Base-by-base conservation (phyloP, 2,797 vertebrate species). In the Rhabdophis nuchalis region DNA sequence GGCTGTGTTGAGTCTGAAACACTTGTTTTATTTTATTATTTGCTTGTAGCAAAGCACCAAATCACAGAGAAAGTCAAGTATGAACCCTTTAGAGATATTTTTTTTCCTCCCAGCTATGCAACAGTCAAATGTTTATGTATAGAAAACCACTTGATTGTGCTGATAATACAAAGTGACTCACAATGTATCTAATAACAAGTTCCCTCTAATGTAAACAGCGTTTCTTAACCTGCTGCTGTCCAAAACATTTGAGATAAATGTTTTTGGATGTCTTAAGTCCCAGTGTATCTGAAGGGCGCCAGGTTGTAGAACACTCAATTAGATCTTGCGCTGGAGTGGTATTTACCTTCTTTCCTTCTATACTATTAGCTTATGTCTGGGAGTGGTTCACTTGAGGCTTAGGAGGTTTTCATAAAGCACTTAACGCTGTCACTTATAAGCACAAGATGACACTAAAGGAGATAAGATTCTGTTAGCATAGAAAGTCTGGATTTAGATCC, bases 401-500 rank as follows among this genome's bases (percentile, higher is more conserved):
- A 89, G 36, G 91, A 92, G n/a, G 25, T 36, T 86, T 11, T 91
- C 57, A 46, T 56, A 91, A 82, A 91, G 92, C 68, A 91, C 89
- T 25, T 93, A 92, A 90, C 18, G 5, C 60, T 77, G 64, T 41
- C 57, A 90, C 85, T 53, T 53, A 23, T 90, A 57, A 18, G 50
- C 91, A 52, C 68, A 29, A 50, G 86, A 90, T 82, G 91, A 23
- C 32, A 92, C 82, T 64, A 57, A 86, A 93, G 64, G 60, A 85
- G 57, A n/a, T 13, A n/a, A 72, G 56, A 2, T 88, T 93, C 87
- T 92, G 90, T 58, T 87, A 88, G 61, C 94, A 54, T 0, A 0
- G 56, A 85, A 58, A 91, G 90, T 72, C 93, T 91, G 36, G 10
- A 2, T 88, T 95, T 77, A 91, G 90, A 94, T 95, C 90, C 91